Percentiles rank a stretch among this genome's conserved stretches.
Conservation (phyloP, 2,797 vertebrate species). For the Halcyon badia region DNA sequence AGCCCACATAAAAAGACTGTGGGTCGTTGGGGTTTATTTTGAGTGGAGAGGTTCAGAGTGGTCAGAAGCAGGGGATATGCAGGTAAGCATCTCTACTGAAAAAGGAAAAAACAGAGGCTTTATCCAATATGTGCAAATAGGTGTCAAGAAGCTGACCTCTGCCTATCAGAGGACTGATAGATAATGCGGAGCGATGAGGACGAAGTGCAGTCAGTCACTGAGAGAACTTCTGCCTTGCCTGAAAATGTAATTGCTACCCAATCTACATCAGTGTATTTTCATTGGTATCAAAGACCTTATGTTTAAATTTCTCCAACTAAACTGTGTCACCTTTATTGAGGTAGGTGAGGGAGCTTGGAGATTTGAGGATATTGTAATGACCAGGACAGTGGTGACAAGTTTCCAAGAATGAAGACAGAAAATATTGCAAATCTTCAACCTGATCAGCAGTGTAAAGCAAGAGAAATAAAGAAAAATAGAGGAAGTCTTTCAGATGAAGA, state of each 20-base stretch:
- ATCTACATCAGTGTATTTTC: neutral
- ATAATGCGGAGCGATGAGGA: rapidly evolving
- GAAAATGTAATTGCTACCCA: neutral
- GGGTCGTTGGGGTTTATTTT: neutral
- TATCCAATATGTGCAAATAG: neutral
- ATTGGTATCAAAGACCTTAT: neutral
- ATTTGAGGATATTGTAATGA: neutral
- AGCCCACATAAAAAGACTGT: neutral
- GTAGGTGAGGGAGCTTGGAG: neutral
- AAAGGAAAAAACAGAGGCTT: neutral
- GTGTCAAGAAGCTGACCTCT: neutral
- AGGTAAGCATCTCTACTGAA: neutral
- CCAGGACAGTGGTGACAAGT: neutral
- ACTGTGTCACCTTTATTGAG: neutral
- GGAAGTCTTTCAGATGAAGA: neutral
- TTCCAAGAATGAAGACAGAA: neutral
- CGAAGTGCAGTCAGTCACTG: neutral
- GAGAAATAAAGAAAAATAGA: neutral
- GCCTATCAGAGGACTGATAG: neutral
- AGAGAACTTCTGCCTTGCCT: neutral
- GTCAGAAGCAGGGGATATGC: neutral
- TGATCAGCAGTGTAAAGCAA: neutral
- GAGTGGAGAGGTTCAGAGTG: neutral
- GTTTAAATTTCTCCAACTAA: neutral
- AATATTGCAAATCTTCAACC: neutral